Base-by-base conservation (phyloP, 2,888 invertebrate genomes). In the Drosophila formosana region DNA sequence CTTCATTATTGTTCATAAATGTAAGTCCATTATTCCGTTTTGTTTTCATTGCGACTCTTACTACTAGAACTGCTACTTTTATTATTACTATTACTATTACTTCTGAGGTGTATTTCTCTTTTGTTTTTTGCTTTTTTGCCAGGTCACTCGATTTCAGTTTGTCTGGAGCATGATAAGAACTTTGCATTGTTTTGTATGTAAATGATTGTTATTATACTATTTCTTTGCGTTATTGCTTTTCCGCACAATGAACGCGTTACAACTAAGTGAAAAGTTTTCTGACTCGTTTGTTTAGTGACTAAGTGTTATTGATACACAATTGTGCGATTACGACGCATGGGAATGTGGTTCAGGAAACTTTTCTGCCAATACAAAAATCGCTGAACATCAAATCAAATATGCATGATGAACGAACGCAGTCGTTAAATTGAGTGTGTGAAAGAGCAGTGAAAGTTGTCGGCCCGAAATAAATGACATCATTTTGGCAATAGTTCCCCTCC, bases 381-480 rank as follows among this genome's bases (percentile, higher is more conserved):
- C 18, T 55, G 49, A 70, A 70, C 51, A 75, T 65, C 61, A 71
- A 75, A 65, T 72, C 60, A 75, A 78, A 78, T 73, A 78, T 75
- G 74, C 76, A 45, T 13, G 66, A 69, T 57, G 67, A 76, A 58
- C 63, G 50, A 51, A 39, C 56, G 26, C 46, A 57, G 47, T 47
- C 57, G 47, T 57, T 37, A 57, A 57, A 47, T 57, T 41, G 50
- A 67, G 66, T 60, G 72, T 72, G 68, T 72, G 75, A 86, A 70
- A 57, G 75, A 73, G 47, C 80, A 83, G 83, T 84, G 83, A 84
- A 84, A 84, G 83, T 84, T 83, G 66, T 70, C 66, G 82, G 72
- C 73, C 73, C 74, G 79, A 61, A 72, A 73, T 84, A 80, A 84
- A 83, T 84, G 83, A 84, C 89, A 84, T 84, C 89, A 84, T 88